These are phyloP conservation scores for Scolopax bukidnonensis DNA, from an alignment of 2,797 vertebrate species.

Conservation along the genomic window DNA sequence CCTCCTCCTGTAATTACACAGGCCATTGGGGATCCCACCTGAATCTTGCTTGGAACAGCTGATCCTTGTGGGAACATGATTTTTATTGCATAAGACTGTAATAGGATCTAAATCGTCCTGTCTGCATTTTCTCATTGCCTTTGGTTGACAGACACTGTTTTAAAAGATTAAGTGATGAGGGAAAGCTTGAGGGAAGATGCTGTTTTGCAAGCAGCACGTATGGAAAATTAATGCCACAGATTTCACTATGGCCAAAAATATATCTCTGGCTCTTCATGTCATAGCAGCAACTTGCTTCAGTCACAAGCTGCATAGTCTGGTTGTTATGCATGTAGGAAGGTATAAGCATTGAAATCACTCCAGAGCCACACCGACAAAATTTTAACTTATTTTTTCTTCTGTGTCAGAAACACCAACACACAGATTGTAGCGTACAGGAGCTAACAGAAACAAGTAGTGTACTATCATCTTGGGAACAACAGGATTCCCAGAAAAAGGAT, in stretches of 20 bases:
- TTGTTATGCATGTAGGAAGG: neutral
- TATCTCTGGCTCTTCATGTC: neutral
- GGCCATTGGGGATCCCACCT: neutral
- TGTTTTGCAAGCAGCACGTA: neutral
- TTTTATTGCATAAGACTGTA: conserved; percentile 7
- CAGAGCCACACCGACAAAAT: neutral
- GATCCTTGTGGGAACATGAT: neutral
- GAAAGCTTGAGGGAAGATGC: neutral
- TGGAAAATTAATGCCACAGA: neutral
- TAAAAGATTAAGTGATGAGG: neutral
- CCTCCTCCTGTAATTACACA: conserved; percentile 6
- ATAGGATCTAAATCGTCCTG: neutral
- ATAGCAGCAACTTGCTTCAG: neutral
- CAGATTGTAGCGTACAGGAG: neutral
- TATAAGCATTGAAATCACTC: neutral
- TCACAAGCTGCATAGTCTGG: neutral
- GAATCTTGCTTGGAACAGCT: conserved; percentile 1
- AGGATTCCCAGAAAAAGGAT: neutral
- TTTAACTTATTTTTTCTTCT: neutral
- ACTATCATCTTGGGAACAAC: neutral
- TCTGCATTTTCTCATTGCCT: neutral
- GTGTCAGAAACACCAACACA: neutral
- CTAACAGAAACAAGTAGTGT: accelerated
- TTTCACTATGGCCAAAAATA: neutral
- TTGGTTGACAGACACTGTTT: neutral